These are phyloP conservation scores for Chalcosyrphus nemorum DNA, from an alignment of 2,888 invertebrate genomes.

Conservation along the genomic window DNA sequence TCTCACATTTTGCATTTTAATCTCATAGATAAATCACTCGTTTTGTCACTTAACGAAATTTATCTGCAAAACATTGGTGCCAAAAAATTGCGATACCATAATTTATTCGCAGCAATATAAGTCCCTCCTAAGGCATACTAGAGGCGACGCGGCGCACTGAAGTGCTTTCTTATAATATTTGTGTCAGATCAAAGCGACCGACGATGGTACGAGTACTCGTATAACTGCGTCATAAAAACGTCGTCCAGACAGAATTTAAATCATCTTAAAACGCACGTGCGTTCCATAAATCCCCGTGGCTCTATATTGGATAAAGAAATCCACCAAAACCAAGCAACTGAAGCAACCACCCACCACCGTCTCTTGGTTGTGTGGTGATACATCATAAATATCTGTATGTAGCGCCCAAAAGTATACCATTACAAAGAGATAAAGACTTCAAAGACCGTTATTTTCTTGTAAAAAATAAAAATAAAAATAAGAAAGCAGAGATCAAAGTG, in stretches of 20 bases:
- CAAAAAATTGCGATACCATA: slow-evolving; percentile 27
- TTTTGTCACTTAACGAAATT: slow-evolving; percentile 48
- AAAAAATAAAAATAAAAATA: no score
- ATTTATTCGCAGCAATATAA: slow-evolving; percentile 38
- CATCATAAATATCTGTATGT: no score
- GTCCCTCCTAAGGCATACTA: background rate
- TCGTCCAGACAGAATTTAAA: slow-evolving; percentile 57
- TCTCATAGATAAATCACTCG: slow-evolving; percentile 39
- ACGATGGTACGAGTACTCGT: no score
- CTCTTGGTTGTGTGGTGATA: no score
- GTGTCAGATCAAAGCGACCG: slow-evolving; percentile 26
- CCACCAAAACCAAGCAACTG: background rate
- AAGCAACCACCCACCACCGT: no score
- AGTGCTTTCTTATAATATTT: no score
- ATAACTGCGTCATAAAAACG: slow-evolving; percentile 39
- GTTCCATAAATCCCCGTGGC: slow-evolving; percentile 21
- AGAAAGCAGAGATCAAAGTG: slow-evolving; percentile 42
- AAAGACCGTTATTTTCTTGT: slow-evolving; percentile 17
- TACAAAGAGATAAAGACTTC: slow-evolving; percentile 1
- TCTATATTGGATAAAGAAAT: background rate
- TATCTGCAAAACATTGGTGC: slow-evolving; percentile 25
- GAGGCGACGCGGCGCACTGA: background rate
- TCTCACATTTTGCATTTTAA: background rate
- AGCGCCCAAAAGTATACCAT: no score
- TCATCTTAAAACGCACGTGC: slow-evolving; percentile 66